Evolutionary conservation across 2,888 invertebrate species (phyloP).

Genomic region (Drosophila helvetica): DNA sequence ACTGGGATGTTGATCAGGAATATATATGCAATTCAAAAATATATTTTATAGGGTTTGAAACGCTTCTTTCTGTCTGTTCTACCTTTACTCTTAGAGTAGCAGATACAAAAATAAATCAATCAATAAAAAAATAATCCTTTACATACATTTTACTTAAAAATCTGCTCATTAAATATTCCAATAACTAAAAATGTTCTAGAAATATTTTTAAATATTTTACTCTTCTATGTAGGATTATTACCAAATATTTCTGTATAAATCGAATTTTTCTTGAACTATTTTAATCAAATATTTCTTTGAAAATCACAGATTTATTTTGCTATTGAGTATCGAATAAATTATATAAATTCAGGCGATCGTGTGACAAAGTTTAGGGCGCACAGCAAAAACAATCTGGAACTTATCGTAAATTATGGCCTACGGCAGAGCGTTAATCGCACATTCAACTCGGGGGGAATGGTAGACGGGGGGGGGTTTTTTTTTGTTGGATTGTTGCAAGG

Average conservation of each 20-base stretch:
- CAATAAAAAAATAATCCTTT: no score
- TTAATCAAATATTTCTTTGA: not conserved
- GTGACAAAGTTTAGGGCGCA: constrained; percentile 45
- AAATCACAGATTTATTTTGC: not conserved
- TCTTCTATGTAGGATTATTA: not conserved
- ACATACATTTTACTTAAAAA: no score
- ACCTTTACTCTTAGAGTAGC: no score
- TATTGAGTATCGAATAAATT: constrained; percentile 27
- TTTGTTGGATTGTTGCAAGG: constrained; percentile 50
- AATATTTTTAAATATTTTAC: no score
- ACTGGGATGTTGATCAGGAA: no score
- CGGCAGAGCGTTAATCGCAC: constrained; percentile 73
- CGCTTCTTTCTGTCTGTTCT: no score
- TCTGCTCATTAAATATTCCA: no score
- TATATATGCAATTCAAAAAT: no score
- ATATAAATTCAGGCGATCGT: constrained; percentile 64
- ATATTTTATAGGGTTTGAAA: no score
- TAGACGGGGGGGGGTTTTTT: constrained; percentile 33
- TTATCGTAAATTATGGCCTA: constrained; percentile 75
- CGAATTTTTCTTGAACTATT: no score
- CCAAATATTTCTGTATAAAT: not conserved
- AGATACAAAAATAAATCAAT: no score
- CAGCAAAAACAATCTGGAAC: constrained; percentile 44
- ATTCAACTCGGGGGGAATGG: constrained; percentile 50
- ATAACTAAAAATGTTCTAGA: no score